Evolutionary conservation across 2,888 invertebrate genomes (phyloP).

Genomic region (Esperia sulphurella): DNA sequence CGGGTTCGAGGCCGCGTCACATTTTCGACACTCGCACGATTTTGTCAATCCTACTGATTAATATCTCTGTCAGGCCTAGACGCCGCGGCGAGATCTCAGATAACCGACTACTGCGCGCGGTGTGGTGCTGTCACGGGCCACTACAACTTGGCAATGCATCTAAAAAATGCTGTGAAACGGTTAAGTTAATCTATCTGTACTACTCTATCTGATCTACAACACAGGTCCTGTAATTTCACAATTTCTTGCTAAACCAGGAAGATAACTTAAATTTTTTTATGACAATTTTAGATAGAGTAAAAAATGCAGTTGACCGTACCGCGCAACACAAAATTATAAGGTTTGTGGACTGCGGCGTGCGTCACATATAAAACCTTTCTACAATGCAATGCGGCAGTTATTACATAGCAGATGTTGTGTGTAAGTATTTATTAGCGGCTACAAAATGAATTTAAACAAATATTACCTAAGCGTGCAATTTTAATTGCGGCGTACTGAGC

Average conservation of each 20-base stretch:
- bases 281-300: too few relatives aligned
- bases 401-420: conserved; percentile 69
- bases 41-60: conserved; percentile 72
- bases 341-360: conserved; percentile 33
- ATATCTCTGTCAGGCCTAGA: conserved; percentile 51
- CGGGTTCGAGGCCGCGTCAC: conserved; percentile 49
- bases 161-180: conserved; percentile 20
- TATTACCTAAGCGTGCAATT: conserved; percentile 69
- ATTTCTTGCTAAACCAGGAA: too few relatives aligned
- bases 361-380: conserved; percentile 59
- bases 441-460: conserved; percentile 74
- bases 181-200: too few relatives aligned
- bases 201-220: too few relatives aligned
- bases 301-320: conserved; percentile 20
- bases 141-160: conserved; percentile 25
- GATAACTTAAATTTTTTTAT: too few relatives aligned
- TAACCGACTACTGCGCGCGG: conserved; percentile 33
- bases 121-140: conserved; percentile 29
- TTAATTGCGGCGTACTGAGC: conserved; percentile 49
- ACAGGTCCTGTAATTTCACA: too few relatives aligned
- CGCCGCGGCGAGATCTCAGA: conserved; percentile 47
- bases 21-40: conserved; percentile 76
- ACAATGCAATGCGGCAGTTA: conserved; percentile 49
- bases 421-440: conserved; percentile 69
- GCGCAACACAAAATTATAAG: conserved; percentile 59